phyloP scores from a whole-genome alignment of 2,113 vertebrate species.

The Eptatretus burgeri region DNA sequence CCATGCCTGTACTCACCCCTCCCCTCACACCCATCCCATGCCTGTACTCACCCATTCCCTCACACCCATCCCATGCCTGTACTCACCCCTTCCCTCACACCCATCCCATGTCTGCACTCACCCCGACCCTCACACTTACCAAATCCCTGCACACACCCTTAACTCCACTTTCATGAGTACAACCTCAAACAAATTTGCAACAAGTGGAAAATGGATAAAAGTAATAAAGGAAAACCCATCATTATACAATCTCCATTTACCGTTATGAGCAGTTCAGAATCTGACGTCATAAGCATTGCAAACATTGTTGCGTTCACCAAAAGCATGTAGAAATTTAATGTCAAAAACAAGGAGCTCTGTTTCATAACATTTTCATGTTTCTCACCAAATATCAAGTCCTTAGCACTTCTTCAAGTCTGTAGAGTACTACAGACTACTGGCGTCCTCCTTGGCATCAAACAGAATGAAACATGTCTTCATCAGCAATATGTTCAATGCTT shows the following conservation, averaged over 20 bases:
- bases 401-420: not conserved
- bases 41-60: no score
- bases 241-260: not conserved
- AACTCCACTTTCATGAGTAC: not conserved
- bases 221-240: not conserved
- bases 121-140: no score
- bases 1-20: no score
- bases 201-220: slow-evolving; percentile 2
- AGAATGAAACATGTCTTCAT: not conserved
- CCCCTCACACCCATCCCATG: no score
- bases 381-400: not conserved
- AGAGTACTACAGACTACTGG: not conserved
- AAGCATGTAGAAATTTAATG: slow-evolving; percentile 2
- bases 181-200: not conserved
- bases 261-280: not conserved
- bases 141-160: no score
- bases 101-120: no score
- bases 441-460: not conserved
- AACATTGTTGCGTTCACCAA: not conserved
- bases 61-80: no score
- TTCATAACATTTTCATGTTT: not conserved
- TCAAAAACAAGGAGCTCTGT: not conserved
- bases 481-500: not conserved
- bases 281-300: not conserved
- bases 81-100: no score